Conservation (phyloP, 2,888 invertebrate species). For the Gerris lacustris region DNA sequence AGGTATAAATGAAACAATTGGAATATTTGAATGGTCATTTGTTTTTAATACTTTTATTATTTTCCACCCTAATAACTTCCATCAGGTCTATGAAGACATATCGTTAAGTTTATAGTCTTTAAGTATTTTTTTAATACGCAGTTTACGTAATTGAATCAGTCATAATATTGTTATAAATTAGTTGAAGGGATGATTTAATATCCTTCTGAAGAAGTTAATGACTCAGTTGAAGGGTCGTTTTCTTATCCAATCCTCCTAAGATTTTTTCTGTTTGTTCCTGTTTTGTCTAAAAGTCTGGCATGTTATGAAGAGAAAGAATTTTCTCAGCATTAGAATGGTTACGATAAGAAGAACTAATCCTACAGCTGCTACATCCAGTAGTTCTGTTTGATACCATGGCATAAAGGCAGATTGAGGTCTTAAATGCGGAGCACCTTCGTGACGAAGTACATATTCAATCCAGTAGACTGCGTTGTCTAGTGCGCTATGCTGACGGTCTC, state of each 20-base stretch:
- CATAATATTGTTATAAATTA: too few species aligned
- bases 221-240: too few species aligned
- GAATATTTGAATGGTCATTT: too few species aligned
- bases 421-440: conserved; percentile 16
- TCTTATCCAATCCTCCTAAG: background rate
- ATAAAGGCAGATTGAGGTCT: background rate
- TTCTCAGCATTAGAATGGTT: background rate
- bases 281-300: background rate
- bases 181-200: too few species aligned
- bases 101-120: too few species aligned
- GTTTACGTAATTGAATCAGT: too few species aligned
- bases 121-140: too few species aligned
- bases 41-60: too few species aligned
- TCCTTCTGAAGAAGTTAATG: too few species aligned
- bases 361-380: background rate
- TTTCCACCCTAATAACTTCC: too few species aligned
- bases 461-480: conserved; percentile 22
- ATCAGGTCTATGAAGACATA: too few species aligned
- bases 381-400: conserved; percentile 2
- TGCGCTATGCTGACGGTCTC: conserved; percentile 17
- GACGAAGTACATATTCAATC: conserved; percentile 22
- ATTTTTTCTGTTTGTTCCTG: background rate
- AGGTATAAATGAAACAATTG: too few species aligned
- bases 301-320: background rate
- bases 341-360: background rate